Conservation (phyloP, 1,140 invertebrate genomes). For the Steinernema feltiae region DNA sequence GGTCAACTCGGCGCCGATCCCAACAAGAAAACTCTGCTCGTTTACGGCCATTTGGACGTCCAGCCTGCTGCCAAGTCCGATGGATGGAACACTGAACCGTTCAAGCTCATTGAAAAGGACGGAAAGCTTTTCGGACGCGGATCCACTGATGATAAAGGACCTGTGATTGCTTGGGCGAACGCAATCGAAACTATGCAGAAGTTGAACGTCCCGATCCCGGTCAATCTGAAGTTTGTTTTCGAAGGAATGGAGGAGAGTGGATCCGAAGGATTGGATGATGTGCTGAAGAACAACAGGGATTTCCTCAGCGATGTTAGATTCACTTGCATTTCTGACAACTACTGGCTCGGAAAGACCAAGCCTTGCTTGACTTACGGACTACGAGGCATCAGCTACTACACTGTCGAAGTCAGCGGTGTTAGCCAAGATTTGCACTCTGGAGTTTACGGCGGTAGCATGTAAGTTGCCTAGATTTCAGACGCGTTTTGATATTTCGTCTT, state of each 20-base stretch:
- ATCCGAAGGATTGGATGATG: constrained; percentile 83
- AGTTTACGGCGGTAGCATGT: constrained; percentile 77
- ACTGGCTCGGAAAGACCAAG: constrained; percentile 91
- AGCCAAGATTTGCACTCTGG: constrained; percentile 90
- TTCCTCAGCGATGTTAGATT: constrained; percentile 76
- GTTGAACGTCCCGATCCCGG: constrained; percentile 69
- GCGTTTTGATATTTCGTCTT: constrained; percentile 5
- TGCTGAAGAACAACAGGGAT: constrained; percentile 71
- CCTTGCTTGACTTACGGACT: constrained; percentile 95
- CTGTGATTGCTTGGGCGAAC: constrained; percentile 81
- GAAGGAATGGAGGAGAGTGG: constrained; percentile 98
- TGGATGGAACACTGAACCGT: constrained; percentile 92
- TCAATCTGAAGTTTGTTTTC: constrained; percentile 92
- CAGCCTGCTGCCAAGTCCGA: constrained; percentile 80
- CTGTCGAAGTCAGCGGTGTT: constrained; percentile 79
- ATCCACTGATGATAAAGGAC: constrained; percentile 82
- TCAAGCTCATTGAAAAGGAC: constrained; percentile 77
- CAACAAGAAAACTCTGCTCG: constrained; percentile 73
- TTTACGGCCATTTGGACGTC: constrained; percentile 97
- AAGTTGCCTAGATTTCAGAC: constrained; percentile 28
- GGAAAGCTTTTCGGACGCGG: constrained; percentile 86
- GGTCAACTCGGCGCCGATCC: constrained; percentile 75
- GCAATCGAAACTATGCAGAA: constrained; percentile 80
- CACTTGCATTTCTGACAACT: constrained; percentile 97
- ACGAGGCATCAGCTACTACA: constrained; percentile 85